Conservation (phyloP, 1,140 invertebrate genomes). For the Lepidurus apus region DNA sequence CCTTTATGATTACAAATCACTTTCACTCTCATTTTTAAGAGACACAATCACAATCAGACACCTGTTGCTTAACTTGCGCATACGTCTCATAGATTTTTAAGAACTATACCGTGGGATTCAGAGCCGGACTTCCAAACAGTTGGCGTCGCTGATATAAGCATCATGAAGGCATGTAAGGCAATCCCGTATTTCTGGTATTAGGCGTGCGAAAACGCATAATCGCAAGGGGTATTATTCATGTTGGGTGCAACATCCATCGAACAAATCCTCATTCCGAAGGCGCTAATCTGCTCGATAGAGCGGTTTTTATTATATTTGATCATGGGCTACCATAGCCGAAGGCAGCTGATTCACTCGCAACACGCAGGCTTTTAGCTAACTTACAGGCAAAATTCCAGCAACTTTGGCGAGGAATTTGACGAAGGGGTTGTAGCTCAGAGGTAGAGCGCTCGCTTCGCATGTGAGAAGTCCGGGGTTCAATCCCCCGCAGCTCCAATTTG, state of each 20-base stretch:
- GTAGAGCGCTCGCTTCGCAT: slow-evolving; percentile 38
- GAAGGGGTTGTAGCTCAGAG: slow-evolving; percentile 37
- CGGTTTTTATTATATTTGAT: too few relatives aligned
- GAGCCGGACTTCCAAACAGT: not conserved
- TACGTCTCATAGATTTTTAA: not conserved
- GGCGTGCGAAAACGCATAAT: too few relatives aligned
- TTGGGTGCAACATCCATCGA: too few relatives aligned
- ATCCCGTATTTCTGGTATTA: too few relatives aligned
- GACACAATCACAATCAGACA: not conserved
- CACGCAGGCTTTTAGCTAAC: not conserved
- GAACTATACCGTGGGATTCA: not conserved
- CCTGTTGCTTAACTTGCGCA: not conserved
- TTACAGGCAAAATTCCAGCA: not conserved
- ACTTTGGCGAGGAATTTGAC: not conserved
- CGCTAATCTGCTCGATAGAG: too few relatives aligned
- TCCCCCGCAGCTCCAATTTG: slow-evolving; percentile 29
- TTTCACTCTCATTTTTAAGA: not conserved
- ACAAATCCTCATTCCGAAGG: too few relatives aligned
- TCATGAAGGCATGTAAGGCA: not conserved
- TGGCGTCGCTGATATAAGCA: not conserved
- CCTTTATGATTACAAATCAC: not conserved
- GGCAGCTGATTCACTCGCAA: too few relatives aligned
- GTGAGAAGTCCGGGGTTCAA: slow-evolving; percentile 38
- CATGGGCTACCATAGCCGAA: too few relatives aligned
- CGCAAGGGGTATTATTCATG: too few relatives aligned